Evolutionary conservation across 2,113 vertebrate species (phyloP).

Genomic region (Tiliqua scincoides): DNA sequence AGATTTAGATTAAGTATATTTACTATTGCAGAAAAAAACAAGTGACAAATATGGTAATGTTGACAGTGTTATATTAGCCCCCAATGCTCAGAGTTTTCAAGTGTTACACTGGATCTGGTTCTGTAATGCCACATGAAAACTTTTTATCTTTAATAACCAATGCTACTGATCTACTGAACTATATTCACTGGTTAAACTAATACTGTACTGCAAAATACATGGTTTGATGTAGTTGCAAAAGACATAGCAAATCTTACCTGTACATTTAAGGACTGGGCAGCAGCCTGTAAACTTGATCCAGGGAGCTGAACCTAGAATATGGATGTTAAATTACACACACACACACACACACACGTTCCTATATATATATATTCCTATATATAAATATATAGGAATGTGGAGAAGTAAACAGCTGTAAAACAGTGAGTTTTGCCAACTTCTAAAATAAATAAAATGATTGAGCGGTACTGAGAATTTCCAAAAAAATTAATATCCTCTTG

Average conservation of each 20-base stretch:
- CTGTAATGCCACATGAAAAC: conserved; percentile 15
- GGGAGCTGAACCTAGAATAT: conserved; percentile 82
- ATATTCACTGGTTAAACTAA: conserved; percentile 3
- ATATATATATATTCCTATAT: no score
- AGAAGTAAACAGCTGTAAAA: conserved; percentile 48
- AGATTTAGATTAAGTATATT: conserved; percentile 37
- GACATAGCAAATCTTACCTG: conserved; percentile 74
- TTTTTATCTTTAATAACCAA: conserved; percentile 21
- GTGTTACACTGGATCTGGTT: neutral
- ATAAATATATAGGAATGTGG: conserved; percentile 59
- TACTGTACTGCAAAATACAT: conserved; percentile 5
- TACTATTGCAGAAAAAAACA: neutral
- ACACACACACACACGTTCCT: no score
- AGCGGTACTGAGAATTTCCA: neutral
- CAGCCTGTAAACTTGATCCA: conserved; percentile 86
- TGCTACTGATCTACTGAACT: conserved; percentile 1
- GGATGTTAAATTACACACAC: neutral
- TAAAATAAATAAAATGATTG: neutral
- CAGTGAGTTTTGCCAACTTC: conserved; percentile 11
- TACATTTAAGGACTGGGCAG: conserved; percentile 85
- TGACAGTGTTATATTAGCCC: neutral
- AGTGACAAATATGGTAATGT: neutral
- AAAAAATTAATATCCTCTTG: neutral
- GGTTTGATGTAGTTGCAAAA: neutral
- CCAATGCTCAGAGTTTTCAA: conserved; percentile 12